Percentiles rank a stretch among this genome's conserved stretches.
Evolutionary conservation across 2,113 vertebrate genomes (phyloP).

Genomic region (Hydrolagus affinis): DNA sequence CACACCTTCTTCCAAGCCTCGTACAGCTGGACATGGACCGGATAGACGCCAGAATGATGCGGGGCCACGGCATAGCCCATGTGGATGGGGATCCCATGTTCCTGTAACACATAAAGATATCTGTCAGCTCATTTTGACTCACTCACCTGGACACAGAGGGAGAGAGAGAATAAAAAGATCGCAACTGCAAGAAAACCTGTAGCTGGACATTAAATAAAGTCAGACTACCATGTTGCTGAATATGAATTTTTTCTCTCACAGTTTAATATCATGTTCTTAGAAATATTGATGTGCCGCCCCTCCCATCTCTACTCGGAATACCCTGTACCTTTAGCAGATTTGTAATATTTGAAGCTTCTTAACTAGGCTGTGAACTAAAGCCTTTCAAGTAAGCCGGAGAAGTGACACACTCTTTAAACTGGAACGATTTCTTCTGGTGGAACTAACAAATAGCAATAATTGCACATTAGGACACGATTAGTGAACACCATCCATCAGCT

Average conservation of each 20-base stretch:
- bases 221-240: neutral
- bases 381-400: neutral
- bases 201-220: conserved; percentile 21
- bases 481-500: conserved; percentile 17
- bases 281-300: neutral
- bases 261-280: neutral
- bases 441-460: conserved; percentile 29
- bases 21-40: conserved; percentile 88
- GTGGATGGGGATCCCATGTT: conserved; percentile 84
- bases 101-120: conserved; percentile 54
- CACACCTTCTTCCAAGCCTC: conserved; percentile 93
- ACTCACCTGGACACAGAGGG: neutral
- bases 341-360: conserved; percentile 8
- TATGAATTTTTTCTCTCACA: neutral
- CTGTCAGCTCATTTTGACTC: conserved; percentile 14
- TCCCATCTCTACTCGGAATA: neutral
- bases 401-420: conserved; percentile 12
- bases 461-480: conserved; percentile 20
- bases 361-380: neutral
- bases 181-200: conserved; percentile 9
- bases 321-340: neutral
- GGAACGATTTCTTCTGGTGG: neutral
- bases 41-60: conserved; percentile 93
- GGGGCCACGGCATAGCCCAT: conserved; percentile 91
- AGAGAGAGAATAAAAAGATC: neutral